Evolutionary conservation across 2,797 vertebrate genomes (phyloP).

Genomic region (Mycteria americana): DNA sequence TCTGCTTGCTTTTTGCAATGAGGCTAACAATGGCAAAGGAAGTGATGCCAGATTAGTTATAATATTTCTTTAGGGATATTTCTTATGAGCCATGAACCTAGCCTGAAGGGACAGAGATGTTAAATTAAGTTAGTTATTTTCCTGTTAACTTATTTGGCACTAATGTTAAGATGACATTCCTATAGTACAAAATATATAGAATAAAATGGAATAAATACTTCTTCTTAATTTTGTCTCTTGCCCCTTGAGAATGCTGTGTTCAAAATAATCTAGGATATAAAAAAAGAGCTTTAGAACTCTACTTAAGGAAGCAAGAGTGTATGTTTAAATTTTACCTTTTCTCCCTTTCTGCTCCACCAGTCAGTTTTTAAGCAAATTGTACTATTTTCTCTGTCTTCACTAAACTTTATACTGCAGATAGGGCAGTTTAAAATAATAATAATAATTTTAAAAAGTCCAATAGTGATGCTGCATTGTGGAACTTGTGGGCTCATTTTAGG

Average conservation of each 20-base stretch:
- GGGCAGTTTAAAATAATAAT: neutral
- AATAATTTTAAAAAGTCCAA: neutral
- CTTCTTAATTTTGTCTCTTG: neutral
- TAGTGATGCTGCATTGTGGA: neutral
- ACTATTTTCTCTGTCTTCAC: neutral
- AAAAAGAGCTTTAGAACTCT: neutral
- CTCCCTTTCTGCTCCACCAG: neutral
- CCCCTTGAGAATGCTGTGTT: neutral
- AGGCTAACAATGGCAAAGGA: neutral
- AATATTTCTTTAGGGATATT: neutral
- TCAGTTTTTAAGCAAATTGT: neutral
- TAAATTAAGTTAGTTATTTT: neutral
- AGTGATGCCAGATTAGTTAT: neutral
- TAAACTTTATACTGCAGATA: neutral
- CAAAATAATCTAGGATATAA: neutral
- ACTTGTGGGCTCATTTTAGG: constrained; percentile 31
- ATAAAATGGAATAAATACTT: neutral
- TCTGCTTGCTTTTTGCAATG: neutral
- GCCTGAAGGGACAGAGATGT: neutral
- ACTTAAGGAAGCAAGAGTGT: neutral
- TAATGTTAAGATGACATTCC: neutral
- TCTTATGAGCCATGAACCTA: neutral
- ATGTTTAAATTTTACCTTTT: neutral
- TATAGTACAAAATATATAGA: neutral
- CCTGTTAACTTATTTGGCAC: neutral